Conservation (phyloP, 2,888 invertebrate genomes). For the Tridacna crocea region DNA sequence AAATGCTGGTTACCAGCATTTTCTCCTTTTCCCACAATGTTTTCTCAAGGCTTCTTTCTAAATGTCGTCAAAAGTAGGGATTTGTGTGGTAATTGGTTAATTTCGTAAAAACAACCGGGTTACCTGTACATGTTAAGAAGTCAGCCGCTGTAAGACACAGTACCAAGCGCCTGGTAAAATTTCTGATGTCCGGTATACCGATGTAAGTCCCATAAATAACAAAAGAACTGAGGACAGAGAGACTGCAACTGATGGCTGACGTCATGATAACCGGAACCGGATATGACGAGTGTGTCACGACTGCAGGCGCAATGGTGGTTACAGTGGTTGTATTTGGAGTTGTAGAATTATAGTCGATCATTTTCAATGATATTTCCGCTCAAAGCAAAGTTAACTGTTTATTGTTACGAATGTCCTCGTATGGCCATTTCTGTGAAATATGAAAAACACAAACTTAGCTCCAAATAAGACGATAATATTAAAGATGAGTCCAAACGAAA, state of each 20-base stretch:
- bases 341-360: not conserved
- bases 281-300: not conserved
- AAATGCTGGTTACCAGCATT: too few relatives aligned
- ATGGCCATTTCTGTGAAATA: not conserved
- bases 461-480: not conserved
- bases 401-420: not conserved
- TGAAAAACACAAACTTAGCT: not conserved
- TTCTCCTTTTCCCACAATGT: not conserved
- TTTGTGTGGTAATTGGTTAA: too few relatives aligned
- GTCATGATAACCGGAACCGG: constrained; percentile 11
- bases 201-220: constrained; percentile 47
- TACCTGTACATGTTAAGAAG: constrained; percentile 50
- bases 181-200: constrained; percentile 49
- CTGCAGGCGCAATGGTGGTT: not conserved
- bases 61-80: too few relatives aligned
- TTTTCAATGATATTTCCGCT: not conserved
- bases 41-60: too few relatives aligned
- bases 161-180: constrained; percentile 45
- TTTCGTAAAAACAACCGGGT: not conserved
- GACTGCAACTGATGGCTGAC: constrained; percentile 45
- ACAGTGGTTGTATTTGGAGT: constrained; percentile 1
- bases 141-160: constrained; percentile 57
- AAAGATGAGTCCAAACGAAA: too few relatives aligned
- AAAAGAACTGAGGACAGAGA: constrained; percentile 51
- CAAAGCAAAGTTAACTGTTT: not conserved